Percentiles rank a stretch among this genome's conserved stretches.
Conservation (phyloP, 2,797 vertebrate genomes). For the Tinamus major region DNA sequence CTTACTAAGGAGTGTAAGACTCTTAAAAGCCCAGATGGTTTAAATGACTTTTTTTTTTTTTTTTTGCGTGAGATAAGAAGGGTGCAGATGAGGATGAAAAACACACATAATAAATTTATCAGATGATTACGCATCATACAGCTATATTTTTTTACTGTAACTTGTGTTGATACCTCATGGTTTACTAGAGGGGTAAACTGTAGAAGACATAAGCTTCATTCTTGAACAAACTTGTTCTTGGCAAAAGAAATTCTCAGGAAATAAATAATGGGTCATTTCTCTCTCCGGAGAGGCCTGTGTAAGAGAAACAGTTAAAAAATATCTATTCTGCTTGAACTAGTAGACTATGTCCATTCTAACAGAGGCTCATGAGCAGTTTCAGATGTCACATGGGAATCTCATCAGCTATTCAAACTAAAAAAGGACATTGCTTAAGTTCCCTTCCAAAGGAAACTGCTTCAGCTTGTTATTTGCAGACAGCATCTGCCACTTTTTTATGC, state of each 20-base stretch:
- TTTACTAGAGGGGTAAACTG: background rate
- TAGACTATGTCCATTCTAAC: background rate
- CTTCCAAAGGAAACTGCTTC: constrained; percentile 63
- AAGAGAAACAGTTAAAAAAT: constrained; percentile 5
- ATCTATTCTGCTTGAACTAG: background rate
- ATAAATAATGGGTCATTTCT: background rate
- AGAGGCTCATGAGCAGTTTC: background rate
- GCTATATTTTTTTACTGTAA: background rate
- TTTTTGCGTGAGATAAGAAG: background rate
- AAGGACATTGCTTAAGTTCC: constrained; percentile 57
- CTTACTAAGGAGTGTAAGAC: background rate
- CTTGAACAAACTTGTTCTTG: background rate
- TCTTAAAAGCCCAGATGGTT: background rate
- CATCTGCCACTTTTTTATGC: constrained; percentile 71
- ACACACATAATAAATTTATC: background rate
- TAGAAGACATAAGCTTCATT: background rate
- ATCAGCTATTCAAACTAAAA: constrained; percentile 53
- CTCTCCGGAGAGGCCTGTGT: background rate
- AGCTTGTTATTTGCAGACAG: constrained; percentile 73
- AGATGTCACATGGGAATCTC: constrained; percentile 22
- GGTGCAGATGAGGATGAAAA: background rate
- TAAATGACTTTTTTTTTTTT: rapidly evolving
- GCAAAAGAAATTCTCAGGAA: background rate
- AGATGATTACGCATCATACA: rapidly evolving
- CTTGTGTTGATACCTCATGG: background rate